Conservation (phyloP, 2,888 invertebrate species). For the Drosophila kanekoi region DNA sequence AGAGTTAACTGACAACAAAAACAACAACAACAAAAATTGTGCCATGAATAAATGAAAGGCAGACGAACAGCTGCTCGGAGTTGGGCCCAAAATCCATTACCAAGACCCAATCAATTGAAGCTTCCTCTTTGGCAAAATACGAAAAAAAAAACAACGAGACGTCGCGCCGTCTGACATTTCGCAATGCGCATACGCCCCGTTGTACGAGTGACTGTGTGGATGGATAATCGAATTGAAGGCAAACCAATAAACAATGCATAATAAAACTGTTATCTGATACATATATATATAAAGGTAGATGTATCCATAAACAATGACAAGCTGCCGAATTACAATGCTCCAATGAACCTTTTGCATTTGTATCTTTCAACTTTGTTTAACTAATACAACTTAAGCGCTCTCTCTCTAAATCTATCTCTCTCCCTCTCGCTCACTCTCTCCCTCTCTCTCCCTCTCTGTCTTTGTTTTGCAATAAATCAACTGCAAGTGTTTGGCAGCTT, state of each 20-base stretch:
- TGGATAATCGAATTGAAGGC: constrained; percentile 34
- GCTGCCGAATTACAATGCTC: constrained; percentile 62
- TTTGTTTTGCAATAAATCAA: constrained; percentile 47
- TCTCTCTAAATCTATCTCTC: not conserved
- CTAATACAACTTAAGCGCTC: constrained; percentile 16
- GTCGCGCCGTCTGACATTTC: constrained; percentile 51
- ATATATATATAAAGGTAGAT: constrained; percentile 16
- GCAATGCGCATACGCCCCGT: constrained; percentile 56
- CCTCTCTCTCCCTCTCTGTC: not conserved
- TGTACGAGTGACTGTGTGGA: constrained; percentile 5
- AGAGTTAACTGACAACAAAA: constrained; percentile 9
- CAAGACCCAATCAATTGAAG: constrained; percentile 9
- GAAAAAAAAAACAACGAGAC: constrained; percentile 18
- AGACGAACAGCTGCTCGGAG: constrained; percentile 2
- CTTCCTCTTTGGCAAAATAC: constrained; percentile 27
- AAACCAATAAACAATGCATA: constrained; percentile 65
- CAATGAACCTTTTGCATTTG: constrained; percentile 51
- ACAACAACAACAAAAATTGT: constrained; percentile 33
- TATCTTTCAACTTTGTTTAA: constrained; percentile 21
- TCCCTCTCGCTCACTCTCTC: not conserved
- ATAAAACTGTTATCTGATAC: constrained; percentile 35
- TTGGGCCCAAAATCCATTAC: constrained; percentile 24
- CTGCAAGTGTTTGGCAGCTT: constrained; percentile 26
- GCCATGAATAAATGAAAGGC: constrained; percentile 61
- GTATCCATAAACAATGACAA: constrained; percentile 27